Evolutionary conservation across 2,888 invertebrate species (phyloP).

Genomic region (Amphiduros pacificus): DNA sequence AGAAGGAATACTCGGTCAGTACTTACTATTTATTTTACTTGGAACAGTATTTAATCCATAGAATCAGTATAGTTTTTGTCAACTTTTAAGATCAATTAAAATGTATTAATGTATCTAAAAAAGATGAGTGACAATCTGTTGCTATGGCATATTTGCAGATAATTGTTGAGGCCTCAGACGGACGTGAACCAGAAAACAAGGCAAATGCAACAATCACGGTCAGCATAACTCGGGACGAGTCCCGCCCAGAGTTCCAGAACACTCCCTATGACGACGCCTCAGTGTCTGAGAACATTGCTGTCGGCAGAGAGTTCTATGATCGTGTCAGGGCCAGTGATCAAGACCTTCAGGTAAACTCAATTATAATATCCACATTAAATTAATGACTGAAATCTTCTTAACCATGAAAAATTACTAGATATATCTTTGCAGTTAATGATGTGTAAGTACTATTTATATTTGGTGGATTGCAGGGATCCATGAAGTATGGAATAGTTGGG

Average conservation of each 20-base stretch:
- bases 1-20: slow-evolving; percentile 18
- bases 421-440: not conserved
- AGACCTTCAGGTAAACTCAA: slow-evolving; percentile 40
- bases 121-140: not conserved
- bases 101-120: not conserved
- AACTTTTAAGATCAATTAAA: too few relatives aligned
- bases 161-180: slow-evolving; percentile 24
- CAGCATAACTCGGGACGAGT: slow-evolving; percentile 33
- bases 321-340: slow-evolving; percentile 39
- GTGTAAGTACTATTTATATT: not conserved
- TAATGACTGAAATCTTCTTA: too few relatives aligned
- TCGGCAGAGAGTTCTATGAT: slow-evolving; percentile 28
- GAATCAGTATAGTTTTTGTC: too few relatives aligned
- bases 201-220: slow-evolving; percentile 38
- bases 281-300: slow-evolving; percentile 29
- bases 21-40: too few relatives aligned
- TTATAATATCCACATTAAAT: too few relatives aligned
- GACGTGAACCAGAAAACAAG: slow-evolving; percentile 26
- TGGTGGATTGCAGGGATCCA: slow-evolving; percentile 34
- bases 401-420: too few relatives aligned
- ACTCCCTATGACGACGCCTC: slow-evolving; percentile 26
- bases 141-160: slow-evolving; percentile 18
- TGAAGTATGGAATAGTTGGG: slow-evolving; percentile 40
- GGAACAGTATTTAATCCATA: too few relatives aligned
- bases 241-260: slow-evolving; percentile 24